Evolutionary conservation across 2,888 invertebrate genomes (phyloP).

Genomic region (Myathropa florea): DNA sequence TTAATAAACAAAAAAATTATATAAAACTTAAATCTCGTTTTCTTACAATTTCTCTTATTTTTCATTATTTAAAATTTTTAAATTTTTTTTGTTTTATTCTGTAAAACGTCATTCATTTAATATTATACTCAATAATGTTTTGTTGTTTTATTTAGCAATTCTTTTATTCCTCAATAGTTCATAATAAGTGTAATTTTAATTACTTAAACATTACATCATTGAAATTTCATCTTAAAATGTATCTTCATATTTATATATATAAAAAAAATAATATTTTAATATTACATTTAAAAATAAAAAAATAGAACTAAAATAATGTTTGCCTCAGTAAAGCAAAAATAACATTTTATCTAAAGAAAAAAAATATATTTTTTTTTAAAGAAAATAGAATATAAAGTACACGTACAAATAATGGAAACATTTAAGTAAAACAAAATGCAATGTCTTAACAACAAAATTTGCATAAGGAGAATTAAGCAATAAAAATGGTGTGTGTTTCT

Average conservation of each 20-base stretch:
- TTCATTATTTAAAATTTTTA: conserved; percentile 26
- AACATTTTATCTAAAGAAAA: conserved; percentile 43
- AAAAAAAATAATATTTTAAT: conserved; percentile 51
- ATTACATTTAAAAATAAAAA: conserved; percentile 21
- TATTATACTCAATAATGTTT: conserved; percentile 38
- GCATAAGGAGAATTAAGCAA: background rate
- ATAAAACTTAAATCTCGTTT: conserved; percentile 68
- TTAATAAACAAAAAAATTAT: conserved; percentile 69
- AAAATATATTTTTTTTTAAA: conserved; percentile 9
- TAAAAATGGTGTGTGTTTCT: conserved; percentile 47
- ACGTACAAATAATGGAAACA: conserved; percentile 35
- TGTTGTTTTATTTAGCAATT: conserved; percentile 23
- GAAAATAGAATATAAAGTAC: conserved; percentile 9
- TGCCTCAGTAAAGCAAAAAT: conserved; percentile 42
- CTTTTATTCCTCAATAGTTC: conserved; percentile 40
- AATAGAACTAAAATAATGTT: conserved; percentile 14
- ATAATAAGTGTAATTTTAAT: conserved; percentile 58
- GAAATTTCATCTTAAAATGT: conserved; percentile 54
- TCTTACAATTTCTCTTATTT: conserved; percentile 36
- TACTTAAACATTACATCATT: conserved; percentile 63
- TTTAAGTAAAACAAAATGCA: conserved; percentile 27
- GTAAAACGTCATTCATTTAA: conserved; percentile 65
- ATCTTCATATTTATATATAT: conserved; percentile 56
- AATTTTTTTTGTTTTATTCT: conserved; percentile 30
- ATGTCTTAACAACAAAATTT: conserved; percentile 35